Percentiles rank a stretch among this genome's conserved stretches.
These are phyloP conservation scores for Chaenogobius annularis DNA, from an alignment of 2,113 vertebrate species.

Conservation along the genomic window DNA sequence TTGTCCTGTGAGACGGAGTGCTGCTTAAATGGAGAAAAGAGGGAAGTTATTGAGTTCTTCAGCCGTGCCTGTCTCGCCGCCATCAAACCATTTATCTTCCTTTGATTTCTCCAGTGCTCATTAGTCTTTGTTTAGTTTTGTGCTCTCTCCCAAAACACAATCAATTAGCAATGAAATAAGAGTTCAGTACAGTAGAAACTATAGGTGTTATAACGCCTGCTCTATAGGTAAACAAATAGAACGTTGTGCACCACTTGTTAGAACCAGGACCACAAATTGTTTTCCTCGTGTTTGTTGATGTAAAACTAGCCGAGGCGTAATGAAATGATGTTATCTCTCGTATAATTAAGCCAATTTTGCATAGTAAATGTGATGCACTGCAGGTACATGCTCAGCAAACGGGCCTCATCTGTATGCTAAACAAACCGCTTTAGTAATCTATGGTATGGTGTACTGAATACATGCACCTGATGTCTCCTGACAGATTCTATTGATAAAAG, in stretches of 20 bases:
- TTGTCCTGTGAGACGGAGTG: constrained; percentile 19
- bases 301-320: neutral
- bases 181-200: constrained; percentile 17
- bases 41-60: constrained; percentile 59
- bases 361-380: neutral
- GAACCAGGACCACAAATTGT: neutral
- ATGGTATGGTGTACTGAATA: constrained; percentile 31
- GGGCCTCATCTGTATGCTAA: constrained; percentile 11
- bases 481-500: constrained; percentile 49
- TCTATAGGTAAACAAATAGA: constrained; percentile 28
- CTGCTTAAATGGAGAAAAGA: constrained; percentile 47
- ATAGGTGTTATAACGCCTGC: constrained; percentile 28
- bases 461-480: constrained; percentile 23
- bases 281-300: neutral
- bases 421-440: constrained; percentile 15
- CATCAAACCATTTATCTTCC: constrained; percentile 68
- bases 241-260: neutral
- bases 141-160: constrained; percentile 52
- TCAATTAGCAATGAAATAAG: constrained; percentile 58
- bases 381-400: neutral
- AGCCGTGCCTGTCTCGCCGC: constrained; percentile 54
- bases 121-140: constrained; percentile 71
- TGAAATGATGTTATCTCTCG: neutral
- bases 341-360: constrained; percentile 5
- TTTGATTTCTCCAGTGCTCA: constrained; percentile 66